Evolutionary conservation across 2,113 vertebrate genomes (phyloP), one percentile per base, ranked within the genome.

Genomic region (Eonycteris spelaea): DNA sequence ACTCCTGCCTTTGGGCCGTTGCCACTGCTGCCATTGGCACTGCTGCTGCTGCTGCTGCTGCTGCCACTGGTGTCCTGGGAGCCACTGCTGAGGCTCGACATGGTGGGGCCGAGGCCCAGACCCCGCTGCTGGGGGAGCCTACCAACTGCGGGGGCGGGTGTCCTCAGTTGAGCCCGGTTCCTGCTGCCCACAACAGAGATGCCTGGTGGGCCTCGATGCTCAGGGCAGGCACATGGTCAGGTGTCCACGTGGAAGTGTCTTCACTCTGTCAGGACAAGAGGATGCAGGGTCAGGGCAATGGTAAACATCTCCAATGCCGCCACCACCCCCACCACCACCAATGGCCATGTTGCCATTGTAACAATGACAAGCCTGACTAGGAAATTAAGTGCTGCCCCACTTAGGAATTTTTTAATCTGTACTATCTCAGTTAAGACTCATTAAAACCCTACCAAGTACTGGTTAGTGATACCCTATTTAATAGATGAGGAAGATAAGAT

Each of bases 21-120:
- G 82, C 95, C 13, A 22, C 96, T 6, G 14, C 85, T 55, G 68
- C 93, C 90, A 48, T 57, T 79, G 83, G 12, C 3, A 16, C 90
- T 83, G 48, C 94, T 59, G 8, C 95, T 59, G 79, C 18, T 91
- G 74, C 98, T 89, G 98, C 92, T 80, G 53, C 95, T 57, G 3
- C 96, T 65, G 83, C 95, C 24, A 24, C 98, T 97, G 97, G 98
- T 98, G 97, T 99, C 99, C 98, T 99, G 99, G 98, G 99, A 99
- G 98, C 99, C 98, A 98, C 99, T 98, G 96, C 99, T 91, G 74
- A 98, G 97, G 98, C 98, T 98, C 98, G 99, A 99, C 99, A 99
- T 99, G 99, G 98, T 99, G 97, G 97, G 97, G 96, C 94, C 74
- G 0, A 95, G 96, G 97, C 97, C 97, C 97, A 28, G 95, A 90